Base-by-base conservation (phyloP, 2,888 invertebrate species). In the Morpho deidamia region DNA sequence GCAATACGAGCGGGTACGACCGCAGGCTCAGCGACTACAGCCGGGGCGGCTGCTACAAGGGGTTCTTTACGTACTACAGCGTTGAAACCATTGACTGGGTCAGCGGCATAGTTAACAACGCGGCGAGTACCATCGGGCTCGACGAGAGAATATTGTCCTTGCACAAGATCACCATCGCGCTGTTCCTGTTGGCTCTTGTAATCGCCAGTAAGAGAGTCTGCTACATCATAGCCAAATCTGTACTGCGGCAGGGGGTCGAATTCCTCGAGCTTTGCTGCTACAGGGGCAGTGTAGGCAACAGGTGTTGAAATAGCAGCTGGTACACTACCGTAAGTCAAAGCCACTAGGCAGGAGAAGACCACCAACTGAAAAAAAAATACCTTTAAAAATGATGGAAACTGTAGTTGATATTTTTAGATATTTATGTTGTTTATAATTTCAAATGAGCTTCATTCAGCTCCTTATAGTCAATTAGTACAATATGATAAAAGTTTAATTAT, bases 201-300 rank as follows among this genome's bases (percentile, higher is more conserved):
- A 65, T 88, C 88, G 0, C 88, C 89, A 52, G 88, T 86, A 46
- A 87, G 73, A 0, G 83, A 76, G 61, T 89, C 89, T 0, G 82
- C 81, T 11, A 89, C 89, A 42, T 81, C 72, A 63, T 89, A 88
- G 39, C 84, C 89, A 57, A 80, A 88, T 58, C 75, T 72, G 75
- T 93, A 93, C 69, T 91, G 92, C 0, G 93, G 92, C 45, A 84
- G 70, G 0, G 91, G 86, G 68, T 92, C 92, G 69, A 88, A 91
- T 55, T 91, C 80, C 56, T 84, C 86, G 2, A 84, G 65, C 35
- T 80, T 72, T 8, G 83, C 82, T 1, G 79, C 76, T 4, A 78
- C 74, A 0, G 78, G 68, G 0, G 77, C 76, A 5, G 69, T 54
- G 55, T 69, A 72, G 0, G 78, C 69, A 14, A 76, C 76, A 0